Base-by-base conservation (phyloP, 2,888 invertebrate species). In the Drosophila eohydei region DNA sequence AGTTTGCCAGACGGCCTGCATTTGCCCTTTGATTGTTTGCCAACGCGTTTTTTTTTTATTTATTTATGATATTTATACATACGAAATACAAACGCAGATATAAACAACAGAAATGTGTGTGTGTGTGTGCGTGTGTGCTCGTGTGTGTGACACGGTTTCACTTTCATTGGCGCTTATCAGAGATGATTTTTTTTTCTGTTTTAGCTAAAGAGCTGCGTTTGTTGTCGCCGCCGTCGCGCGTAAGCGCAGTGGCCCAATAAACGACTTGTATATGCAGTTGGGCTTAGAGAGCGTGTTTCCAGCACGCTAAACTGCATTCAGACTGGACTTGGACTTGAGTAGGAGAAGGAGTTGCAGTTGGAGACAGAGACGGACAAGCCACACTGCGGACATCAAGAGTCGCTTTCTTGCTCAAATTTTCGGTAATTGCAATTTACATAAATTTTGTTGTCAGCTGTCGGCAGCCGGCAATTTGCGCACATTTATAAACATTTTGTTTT, bases 391-490 rank as follows among this genome's bases (percentile, higher is more conserved):
- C 26, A 44, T 44, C 44, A 16, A 41, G 34, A 30, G 44, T 57
- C 58, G 72, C 68, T 73, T 73, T 72, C 80, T 69, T 76, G 60
- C 68, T 63, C 69, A 72, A 48, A 75, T 75, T 79, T 66, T 52
- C 8, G 75, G 78, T 73, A 69, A 83, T 83, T 83, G 81, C 78
- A 80, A 81, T 81, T 81, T 83, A 74, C 80, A 81, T 81, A 83
- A 71, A 81, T 83, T 80, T 78, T 57, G 57, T 71, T 80, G 83
- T 80, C 80, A 80, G 80, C 83, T 80, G 80, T 74, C 74, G 71
- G 57, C 76, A 74, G 64, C 74, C 78, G 66, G 72, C 83, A 80
- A 80, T 82, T 82, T 80, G 70, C 67, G 77, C 69, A 70, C 77
- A 75, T 80, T 80, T 75, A 75, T 64, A 70, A 74, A 60, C 63